Evolutionary conservation across 1,140 invertebrate genomes (phyloP).

Genomic region (Bombyx mori): ASM3026992v2 NC_085130.1:10310001-10310500

Average conservation of each 20-base stretch:
- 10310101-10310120: conserved; percentile 56
- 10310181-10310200: conserved; percentile 40
- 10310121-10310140: conserved; percentile 58
- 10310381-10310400: conserved; percentile 44
- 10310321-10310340: conserved; percentile 52
- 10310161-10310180: conserved; percentile 57
- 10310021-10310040: conserved; percentile 48
- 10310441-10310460: conserved; percentile 42
- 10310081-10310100: conserved; percentile 39
- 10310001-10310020: conserved; percentile 33
- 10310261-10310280: conserved; percentile 63
- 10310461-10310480: conserved; percentile 42
- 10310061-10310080: conserved; percentile 63
- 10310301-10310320: conserved; percentile 54
- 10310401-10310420: conserved; percentile 67
- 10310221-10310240: conserved; percentile 64
- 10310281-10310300: conserved; percentile 67
- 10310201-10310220: conserved; percentile 55
- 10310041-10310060: conserved; percentile 58
- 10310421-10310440: conserved; percentile 56
- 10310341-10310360: conserved; percentile 59
- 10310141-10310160: conserved; percentile 64
- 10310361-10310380: conserved; percentile 49
- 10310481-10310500: conserved; percentile 37
- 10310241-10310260: conserved; percentile 54